A percentile compares a stretch with the other conserved stretches of the same genome.
Conservation (phyloP, 2,113 vertebrate species). For the Pomatorhinus ruficollis region DNA sequence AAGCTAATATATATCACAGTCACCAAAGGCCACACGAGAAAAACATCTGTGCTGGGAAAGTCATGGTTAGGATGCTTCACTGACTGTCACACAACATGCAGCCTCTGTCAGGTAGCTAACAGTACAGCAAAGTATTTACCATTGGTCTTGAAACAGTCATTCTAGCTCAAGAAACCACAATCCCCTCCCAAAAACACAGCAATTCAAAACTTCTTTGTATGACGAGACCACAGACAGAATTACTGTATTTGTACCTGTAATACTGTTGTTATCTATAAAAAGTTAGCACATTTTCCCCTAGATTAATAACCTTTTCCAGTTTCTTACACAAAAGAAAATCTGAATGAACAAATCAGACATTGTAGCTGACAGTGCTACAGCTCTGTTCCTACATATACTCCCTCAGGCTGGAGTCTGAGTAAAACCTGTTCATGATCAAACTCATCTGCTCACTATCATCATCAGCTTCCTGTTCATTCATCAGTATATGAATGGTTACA, state of each 20-base stretch:
- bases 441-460: slow-evolving; percentile 66
- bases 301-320: not conserved
- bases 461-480: slow-evolving; percentile 65
- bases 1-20: not conserved
- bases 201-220: not conserved
- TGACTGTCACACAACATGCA: not conserved
- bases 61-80: not conserved
- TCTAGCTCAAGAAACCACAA: not conserved
- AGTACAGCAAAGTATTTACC: not conserved
- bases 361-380: not conserved
- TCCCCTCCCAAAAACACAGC: not conserved
- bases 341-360: not conserved
- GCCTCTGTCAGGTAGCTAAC: not conserved
- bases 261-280: not conserved
- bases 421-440: slow-evolving; percentile 50
- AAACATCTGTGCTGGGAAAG: not conserved
- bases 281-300: not conserved
- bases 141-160: not conserved
- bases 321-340: not conserved
- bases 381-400: not conserved
- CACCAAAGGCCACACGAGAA: not conserved
- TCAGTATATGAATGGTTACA: slow-evolving; percentile 50
- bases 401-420: not conserved
- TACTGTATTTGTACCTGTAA: not conserved
- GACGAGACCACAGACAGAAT: not conserved